These are phyloP conservation scores for Phrynosoma blainvillii DNA, from an alignment of 2,113 vertebrate species.

Conservation along the genomic window DNA sequence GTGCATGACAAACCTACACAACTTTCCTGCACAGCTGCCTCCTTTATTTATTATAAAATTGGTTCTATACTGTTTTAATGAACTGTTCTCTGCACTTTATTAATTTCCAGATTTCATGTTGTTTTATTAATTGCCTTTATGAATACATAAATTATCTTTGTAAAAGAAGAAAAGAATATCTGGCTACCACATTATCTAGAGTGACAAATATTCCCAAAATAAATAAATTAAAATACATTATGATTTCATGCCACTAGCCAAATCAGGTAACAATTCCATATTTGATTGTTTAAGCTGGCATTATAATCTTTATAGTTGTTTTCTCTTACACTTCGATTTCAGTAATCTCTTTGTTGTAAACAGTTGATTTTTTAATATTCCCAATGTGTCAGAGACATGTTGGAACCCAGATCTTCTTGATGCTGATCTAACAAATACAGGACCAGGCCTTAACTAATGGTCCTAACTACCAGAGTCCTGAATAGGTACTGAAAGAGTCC, in stretches of 20 bases:
- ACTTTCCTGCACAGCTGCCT: too few relatives aligned
- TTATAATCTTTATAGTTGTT: background rate
- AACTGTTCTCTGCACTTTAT: background rate
- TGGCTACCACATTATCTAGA: background rate
- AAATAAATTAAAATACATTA: background rate
- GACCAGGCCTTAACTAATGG: background rate
- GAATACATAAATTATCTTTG: background rate
- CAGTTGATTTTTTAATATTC: background rate
- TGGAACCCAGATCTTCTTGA: background rate
- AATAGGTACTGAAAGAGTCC: too few relatives aligned
- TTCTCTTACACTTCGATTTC: background rate
- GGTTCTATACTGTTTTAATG: background rate
- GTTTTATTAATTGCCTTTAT: background rate
- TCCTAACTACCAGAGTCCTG: too few relatives aligned
- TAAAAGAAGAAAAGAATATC: background rate
- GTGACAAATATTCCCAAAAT: too few relatives aligned
- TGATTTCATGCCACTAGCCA: background rate
- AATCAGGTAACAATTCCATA: background rate
- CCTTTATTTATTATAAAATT: background rate
- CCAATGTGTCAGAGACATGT: background rate
- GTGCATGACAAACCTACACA: background rate
- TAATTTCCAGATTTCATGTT: too few relatives aligned
- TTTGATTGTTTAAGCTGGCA: background rate
- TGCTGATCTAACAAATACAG: background rate
- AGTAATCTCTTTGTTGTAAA: background rate